Evolutionary conservation across 53 echinoderm and acorn worm genomes (phyloP), one percentile per base, ranked within the genome.

Genomic region (Actinopyga echinites): DNA sequence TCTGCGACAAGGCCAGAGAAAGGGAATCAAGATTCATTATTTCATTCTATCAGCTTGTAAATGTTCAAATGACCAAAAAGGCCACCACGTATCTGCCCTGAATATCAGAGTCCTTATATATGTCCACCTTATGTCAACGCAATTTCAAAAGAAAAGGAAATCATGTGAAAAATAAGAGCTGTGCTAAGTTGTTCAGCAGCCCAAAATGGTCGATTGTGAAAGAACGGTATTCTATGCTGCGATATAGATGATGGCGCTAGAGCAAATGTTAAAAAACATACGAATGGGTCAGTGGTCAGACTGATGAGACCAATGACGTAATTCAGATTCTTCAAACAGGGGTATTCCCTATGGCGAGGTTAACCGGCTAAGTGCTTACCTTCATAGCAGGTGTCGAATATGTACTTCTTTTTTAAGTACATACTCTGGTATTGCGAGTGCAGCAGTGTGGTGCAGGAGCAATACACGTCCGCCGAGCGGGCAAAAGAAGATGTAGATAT

Each of bases 11-110:
- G 93, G 97, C 97, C 96, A 96, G 92, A 91, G 93, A 93, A 77
- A 93, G 91, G 89, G 96, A 96, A 91, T 96, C 93, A 91, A 93
- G 93, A 93, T 93, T 96, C 96, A 96, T 96, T 96, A 96, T 96
- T 93, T 96, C 93, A 95, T 93, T 93, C 93, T 96, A 92, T 96
- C 93, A 90, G 82, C 85, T 88, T 87, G 75, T 85, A 83, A 91
- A 92, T 63, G 88, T 87, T 86, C 88, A 85, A 96, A 88, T 85
- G 92, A 89, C 90, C 96, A 83, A 80, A 83, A 86, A 92, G 90
- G 82, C 91, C 89, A 81, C 84, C 89, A 64, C 58, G 44, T 36
- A 71, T 61, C 54, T 32, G 57, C 55, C 55, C 21, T 54, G 78
- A 19, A 29, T 78, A 55, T 53, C 54, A 22, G 57, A 56, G 30